Conservation (phyloP, 2,888 invertebrate species). For the Caenorhabditis virilis region DNA sequence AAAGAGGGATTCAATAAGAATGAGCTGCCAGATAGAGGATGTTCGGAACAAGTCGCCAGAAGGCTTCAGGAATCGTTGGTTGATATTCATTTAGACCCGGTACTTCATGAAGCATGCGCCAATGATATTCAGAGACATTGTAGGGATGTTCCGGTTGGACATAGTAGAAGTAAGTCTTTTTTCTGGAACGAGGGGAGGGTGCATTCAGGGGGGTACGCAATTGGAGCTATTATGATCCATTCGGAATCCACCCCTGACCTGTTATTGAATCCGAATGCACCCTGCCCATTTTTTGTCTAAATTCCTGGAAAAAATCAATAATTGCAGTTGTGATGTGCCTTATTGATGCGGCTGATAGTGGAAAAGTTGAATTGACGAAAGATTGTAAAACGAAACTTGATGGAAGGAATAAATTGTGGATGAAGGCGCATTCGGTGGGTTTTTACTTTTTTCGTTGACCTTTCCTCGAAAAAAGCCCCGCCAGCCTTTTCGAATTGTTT, state of each 20-base stretch:
- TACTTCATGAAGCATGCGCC: conserved; percentile 85
- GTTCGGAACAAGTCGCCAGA: conserved; percentile 76
- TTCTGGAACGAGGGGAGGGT: background rate
- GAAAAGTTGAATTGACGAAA: conserved; percentile 50
- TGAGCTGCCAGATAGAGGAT: conserved; percentile 78
- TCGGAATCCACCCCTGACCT: no score
- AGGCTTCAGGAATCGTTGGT: conserved; percentile 84
- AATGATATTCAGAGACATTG: conserved; percentile 75
- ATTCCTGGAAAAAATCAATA: conserved; percentile 1
- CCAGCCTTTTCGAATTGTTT: no score
- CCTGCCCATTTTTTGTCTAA: no score
- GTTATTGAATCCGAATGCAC: no score
- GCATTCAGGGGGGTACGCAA: no score
- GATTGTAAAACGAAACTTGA: conserved; percentile 58
- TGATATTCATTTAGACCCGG: conserved; percentile 92
- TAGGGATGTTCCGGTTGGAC: conserved; percentile 79
- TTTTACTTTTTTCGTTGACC: no score
- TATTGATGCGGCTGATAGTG: conserved; percentile 58
- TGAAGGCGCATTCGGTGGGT: conserved; percentile 61
- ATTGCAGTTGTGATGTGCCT: conserved; percentile 66
- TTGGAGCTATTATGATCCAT: no score
- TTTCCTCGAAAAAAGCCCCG: no score
- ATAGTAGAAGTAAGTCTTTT: conserved; percentile 77
- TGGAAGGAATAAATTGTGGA: conserved; percentile 66
- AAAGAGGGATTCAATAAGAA: conserved; percentile 80